Conservation (phyloP, 2,797 vertebrate genomes). For the Pantherophis vulpinus region DNA sequence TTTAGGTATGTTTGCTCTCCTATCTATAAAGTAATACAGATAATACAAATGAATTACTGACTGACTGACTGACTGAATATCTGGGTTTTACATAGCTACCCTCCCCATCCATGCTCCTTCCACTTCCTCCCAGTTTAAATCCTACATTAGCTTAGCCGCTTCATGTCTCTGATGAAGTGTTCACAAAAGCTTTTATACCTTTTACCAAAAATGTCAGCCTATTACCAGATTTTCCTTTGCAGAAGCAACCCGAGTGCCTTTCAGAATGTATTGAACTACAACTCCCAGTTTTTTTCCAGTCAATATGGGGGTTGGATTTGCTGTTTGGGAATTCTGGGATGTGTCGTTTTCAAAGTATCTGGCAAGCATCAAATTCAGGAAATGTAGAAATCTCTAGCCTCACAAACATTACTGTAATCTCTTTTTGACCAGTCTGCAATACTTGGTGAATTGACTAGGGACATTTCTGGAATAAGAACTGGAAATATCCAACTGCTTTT, state of each 20-base stretch:
- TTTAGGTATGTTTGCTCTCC: too few species aligned
- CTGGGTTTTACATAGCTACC: neutral
- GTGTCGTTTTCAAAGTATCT: neutral
- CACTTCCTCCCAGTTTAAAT: neutral
- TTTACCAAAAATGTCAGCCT: neutral
- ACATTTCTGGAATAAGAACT: too few species aligned
- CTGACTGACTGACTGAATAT: too few species aligned
- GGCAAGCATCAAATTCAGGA: neutral
- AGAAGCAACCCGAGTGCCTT: neutral
- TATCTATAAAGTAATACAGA: too few species aligned
- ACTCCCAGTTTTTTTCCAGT: neutral
- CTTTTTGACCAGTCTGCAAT: neutral
- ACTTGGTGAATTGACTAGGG: neutral
- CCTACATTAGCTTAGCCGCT: neutral
- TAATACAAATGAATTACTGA: too few species aligned
- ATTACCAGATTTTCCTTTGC: neutral
- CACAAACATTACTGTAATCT: neutral
- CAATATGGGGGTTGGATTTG: neutral
- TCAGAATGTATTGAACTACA: neutral
- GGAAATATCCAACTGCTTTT: neutral
- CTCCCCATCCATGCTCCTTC: neutral
- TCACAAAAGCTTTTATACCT: neutral
- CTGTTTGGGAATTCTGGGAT: neutral
- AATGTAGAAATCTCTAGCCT: neutral
- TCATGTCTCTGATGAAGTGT: neutral